phyloP scores from a whole-genome alignment of 2,113 vertebrate genomes.

The Rafetus swinhoei region DNA sequence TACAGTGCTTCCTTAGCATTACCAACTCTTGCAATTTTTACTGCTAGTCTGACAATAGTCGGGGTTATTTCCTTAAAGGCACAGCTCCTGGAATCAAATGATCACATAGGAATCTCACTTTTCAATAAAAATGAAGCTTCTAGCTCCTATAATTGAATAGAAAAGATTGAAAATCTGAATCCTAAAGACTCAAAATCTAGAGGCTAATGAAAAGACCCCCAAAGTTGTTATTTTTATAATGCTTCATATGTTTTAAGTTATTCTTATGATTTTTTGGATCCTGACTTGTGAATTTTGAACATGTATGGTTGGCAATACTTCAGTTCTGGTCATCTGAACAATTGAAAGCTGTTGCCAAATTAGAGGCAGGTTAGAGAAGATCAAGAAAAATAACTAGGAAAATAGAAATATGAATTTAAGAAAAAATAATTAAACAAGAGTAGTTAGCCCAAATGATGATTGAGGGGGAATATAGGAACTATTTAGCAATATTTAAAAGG shows the following conservation, averaged over 20 bases:
- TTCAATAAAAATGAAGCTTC: not conserved
- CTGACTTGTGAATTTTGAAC: not conserved
- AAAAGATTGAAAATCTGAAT: not conserved
- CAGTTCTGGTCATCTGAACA: fast-evolving
- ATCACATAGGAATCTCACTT: not conserved
- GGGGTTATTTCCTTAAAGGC: not conserved
- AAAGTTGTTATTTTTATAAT: not conserved
- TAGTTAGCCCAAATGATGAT: not conserved
- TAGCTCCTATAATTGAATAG: constrained; percentile 6
- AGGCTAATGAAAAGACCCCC: not conserved
- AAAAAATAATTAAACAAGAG: not conserved
- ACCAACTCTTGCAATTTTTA: not conserved
- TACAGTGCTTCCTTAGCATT: not conserved
- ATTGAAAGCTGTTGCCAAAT: not conserved
- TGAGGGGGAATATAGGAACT: not conserved
- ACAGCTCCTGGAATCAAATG: not conserved
- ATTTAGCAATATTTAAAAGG: not conserved
- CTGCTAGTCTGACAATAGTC: not conserved
- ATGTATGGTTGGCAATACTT: not conserved
- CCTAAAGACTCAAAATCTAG: not conserved
- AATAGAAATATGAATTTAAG: not conserved
- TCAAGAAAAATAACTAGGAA: not conserved
- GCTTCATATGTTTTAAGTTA: not conserved
- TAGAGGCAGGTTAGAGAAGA: not conserved
- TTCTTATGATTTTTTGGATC: not conserved